Base-by-base conservation (phyloP, 64 coral and sea anemone species). In the Catalaphyllia jardinei region DNA sequence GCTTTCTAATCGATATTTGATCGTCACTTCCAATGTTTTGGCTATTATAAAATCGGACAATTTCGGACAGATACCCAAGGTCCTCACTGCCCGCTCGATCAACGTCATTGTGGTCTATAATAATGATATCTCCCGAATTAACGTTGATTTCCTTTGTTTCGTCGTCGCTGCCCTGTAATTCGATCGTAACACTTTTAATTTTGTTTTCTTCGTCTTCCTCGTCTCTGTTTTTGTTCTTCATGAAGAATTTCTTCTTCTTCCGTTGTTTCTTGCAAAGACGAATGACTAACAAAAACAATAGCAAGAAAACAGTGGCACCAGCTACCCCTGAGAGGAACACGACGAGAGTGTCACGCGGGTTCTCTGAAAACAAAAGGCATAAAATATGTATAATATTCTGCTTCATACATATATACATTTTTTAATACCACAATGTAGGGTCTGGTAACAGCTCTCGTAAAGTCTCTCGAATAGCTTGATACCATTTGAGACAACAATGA, bases 1-100 rank as follows among this genome's bases (percentile, higher is more conserved):
- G 88, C 27, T 93, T 93, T 67, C 93, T 75, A 46, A 94, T 91
- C 42, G 88, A 87, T 71, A 91, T 78, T 24, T 85, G 78, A 77
- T 93, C 89, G 67, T 97, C 91, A 73, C 93, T 89, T 31, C 81
- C 92, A 46, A 90, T 91, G 19, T 97, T 97, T 62, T 89, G 92
- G 57, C 88, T 97, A 31, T 97, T 97, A 31, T 97, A 97, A 60
- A 94, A 97, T 78, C 89, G 89, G 67, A 97, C 92, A 63, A 97
- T 93, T 80, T 97, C 91, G 54, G 95, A 97, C 29, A 97, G 93
- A 71, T 97, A 97, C 1, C 95, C 91, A 33, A 97, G 86, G 60
- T 97, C 95, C 62, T 91, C 95, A 28, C 88, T 97, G 59, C 87
- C 88, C 6, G 89, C 76, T 46, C 89, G 86, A 22, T 97, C 89